Conservation (phyloP, 2,888 invertebrate genomes). For the Leuctra nigra region DNA sequence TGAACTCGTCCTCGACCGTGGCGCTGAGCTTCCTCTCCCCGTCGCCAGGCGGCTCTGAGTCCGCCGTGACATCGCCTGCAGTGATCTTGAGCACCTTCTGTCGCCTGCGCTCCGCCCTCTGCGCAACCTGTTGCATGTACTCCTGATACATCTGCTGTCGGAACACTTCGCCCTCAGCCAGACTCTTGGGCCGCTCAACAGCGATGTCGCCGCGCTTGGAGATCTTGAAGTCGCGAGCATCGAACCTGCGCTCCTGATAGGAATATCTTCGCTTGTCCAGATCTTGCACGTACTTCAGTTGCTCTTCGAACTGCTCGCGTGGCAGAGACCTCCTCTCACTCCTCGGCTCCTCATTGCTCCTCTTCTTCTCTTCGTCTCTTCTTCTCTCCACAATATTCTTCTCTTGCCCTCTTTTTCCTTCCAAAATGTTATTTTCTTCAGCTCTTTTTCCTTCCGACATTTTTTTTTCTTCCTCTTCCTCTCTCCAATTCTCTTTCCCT, state of each 20-base stretch:
- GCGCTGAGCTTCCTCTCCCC: constrained; percentile 32
- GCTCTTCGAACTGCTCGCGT: not conserved
- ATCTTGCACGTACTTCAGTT: not conserved
- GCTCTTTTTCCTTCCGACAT: not conserved
- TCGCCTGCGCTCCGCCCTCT: constrained; percentile 68
- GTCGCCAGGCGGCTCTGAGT: constrained; percentile 40
- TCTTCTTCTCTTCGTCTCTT: not conserved
- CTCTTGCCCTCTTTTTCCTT: not conserved
- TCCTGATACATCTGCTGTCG: constrained; percentile 80
- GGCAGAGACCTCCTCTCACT: not conserved
- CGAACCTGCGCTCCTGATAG: constrained; percentile 29
- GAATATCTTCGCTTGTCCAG: not conserved
- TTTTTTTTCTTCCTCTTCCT: constrained; percentile 7
- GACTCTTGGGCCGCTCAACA: constrained; percentile 36
- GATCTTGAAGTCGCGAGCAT: constrained; percentile 41
- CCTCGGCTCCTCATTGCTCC: not conserved
- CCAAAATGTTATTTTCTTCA: not conserved
- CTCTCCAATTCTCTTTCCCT: constrained; percentile 2
- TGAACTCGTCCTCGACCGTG: constrained; percentile 63
- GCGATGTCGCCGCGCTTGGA: constrained; percentile 46
- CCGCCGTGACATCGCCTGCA: not conserved
- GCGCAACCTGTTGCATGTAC: constrained; percentile 70
- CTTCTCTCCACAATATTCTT: not conserved
- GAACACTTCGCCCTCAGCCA: constrained; percentile 49
- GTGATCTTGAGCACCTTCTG: constrained; percentile 50